Evolutionary conservation across 2,888 invertebrate species (phyloP).

Genomic region (Thereva nobilitata): DNA sequence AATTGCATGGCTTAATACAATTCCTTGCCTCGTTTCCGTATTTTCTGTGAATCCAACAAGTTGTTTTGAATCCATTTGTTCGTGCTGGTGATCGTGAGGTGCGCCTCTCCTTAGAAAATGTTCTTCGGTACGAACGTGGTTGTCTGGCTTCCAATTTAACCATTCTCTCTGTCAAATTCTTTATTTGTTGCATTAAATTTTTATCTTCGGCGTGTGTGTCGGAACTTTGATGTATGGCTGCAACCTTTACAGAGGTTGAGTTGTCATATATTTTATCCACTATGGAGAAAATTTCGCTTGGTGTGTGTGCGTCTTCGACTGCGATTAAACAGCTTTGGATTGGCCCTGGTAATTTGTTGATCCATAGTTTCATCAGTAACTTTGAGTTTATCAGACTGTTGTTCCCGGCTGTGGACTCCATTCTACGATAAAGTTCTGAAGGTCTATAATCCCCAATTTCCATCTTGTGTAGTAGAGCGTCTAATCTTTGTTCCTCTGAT

Average conservation of each 20-base stretch:
- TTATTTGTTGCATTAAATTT: background rate
- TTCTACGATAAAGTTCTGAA: background rate
- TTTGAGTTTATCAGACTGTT: background rate
- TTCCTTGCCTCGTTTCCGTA: background rate
- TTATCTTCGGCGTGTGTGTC: background rate
- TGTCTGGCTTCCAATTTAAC: too few relatives aligned
- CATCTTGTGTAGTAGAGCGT: background rate
- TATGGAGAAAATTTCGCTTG: slow-evolving; percentile 6
- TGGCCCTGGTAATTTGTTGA: background rate
- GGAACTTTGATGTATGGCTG: background rate
- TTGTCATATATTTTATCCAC: slow-evolving; percentile 23
- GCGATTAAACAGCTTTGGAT: background rate
- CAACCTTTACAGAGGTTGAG: background rate
- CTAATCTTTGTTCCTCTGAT: slow-evolving; percentile 14
- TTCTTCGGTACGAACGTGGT: too few relatives aligned
- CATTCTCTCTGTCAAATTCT: too few relatives aligned
- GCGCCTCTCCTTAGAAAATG: background rate
- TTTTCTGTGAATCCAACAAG: background rate
- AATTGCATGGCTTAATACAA: background rate
- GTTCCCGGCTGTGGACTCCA: background rate
- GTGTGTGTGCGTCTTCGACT: background rate
- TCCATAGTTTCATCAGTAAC: background rate
- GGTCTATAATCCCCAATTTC: background rate
- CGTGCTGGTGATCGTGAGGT: background rate
- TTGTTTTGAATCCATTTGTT: background rate